Conservation (phyloP, 2,113 vertebrate species). For the Oncorhynchus clarkii region DNA sequence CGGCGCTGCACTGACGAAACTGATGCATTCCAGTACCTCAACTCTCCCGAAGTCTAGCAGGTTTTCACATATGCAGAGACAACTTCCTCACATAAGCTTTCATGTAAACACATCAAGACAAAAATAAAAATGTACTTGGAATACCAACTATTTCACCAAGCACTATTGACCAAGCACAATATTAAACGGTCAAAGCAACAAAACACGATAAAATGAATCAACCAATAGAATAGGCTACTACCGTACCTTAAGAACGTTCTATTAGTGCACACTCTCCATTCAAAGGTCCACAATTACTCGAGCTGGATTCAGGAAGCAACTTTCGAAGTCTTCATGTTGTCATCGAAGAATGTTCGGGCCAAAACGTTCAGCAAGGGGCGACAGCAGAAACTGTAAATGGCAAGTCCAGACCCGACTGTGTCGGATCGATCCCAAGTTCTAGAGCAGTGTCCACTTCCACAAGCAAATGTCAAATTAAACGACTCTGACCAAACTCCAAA, state of each 20-base stretch:
- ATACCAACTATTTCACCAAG: neutral
- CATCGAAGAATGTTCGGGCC: constrained; percentile 13
- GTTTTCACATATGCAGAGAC: neutral
- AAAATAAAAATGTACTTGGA: neutral
- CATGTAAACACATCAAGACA: neutral
- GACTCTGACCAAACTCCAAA: constrained; percentile 84
- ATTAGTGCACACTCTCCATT: constrained; percentile 44
- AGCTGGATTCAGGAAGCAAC: constrained; percentile 56
- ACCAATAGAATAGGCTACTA: neutral
- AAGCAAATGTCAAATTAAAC: constrained; percentile 67
- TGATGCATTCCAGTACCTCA: neutral
- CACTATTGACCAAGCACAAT: neutral
- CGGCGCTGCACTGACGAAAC: neutral
- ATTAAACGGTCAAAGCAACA: neutral
- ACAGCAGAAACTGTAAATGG: constrained; percentile 43
- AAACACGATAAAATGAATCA: neutral
- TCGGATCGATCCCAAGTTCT: constrained; percentile 68
- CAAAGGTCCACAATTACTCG: constrained; percentile 28
- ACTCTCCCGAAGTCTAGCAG: neutral
- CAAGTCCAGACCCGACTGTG: constrained; percentile 56
- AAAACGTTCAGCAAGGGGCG: constrained; percentile 49
- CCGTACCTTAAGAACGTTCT: constrained; percentile 49
- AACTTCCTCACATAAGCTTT: no score
- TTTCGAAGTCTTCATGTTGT: constrained; percentile 19
- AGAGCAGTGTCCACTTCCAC: constrained; percentile 76